Evolutionary conservation across 23 tunicate species (phyloP).

Genomic region (Phallusia fumigata): DNA sequence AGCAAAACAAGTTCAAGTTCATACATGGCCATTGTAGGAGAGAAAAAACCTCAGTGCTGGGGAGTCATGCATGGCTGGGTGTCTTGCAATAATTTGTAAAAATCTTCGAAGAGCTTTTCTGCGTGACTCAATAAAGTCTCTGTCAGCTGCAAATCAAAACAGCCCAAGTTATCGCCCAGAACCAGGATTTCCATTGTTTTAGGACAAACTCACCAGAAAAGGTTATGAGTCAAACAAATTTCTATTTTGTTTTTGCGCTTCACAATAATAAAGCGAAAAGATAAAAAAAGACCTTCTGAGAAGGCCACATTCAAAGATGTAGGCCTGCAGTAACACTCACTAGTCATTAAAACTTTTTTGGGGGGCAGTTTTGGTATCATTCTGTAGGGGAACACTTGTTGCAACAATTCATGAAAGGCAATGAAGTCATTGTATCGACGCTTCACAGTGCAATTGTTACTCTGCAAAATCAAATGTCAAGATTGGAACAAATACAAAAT

Average conservation of each 20-base stretch:
- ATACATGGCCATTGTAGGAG: conserved; percentile 64
- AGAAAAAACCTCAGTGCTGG: conserved; percentile 65
- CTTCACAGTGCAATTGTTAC: conserved; percentile 65
- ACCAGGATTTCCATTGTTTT: neutral
- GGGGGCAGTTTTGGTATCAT: conserved; percentile 90
- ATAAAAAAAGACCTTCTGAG: neutral
- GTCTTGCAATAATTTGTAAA: conserved; percentile 56
- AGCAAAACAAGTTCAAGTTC: too few species aligned
- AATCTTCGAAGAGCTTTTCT: conserved; percentile 78
- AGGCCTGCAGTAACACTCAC: conserved; percentile 19
- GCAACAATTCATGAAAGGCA: conserved; percentile 81
- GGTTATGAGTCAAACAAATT: too few species aligned
- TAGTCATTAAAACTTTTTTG: conserved; percentile 68
- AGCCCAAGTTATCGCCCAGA: neutral
- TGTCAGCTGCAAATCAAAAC: conserved; percentile 65
- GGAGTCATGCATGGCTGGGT: conserved; percentile 82
- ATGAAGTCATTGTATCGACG: conserved; percentile 90
- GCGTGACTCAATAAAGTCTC: conserved; percentile 77
- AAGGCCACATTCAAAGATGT: too few species aligned
- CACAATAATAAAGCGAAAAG: too few species aligned
- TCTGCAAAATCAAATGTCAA: conserved; percentile 14
- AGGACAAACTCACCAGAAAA: neutral
- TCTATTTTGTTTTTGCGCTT: too few species aligned
- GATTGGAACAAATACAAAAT: too few species aligned
- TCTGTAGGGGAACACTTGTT: conserved; percentile 79